phyloP scores from a whole-genome alignment of 1,140 invertebrate species.

The Arion vulgaris region DNA sequence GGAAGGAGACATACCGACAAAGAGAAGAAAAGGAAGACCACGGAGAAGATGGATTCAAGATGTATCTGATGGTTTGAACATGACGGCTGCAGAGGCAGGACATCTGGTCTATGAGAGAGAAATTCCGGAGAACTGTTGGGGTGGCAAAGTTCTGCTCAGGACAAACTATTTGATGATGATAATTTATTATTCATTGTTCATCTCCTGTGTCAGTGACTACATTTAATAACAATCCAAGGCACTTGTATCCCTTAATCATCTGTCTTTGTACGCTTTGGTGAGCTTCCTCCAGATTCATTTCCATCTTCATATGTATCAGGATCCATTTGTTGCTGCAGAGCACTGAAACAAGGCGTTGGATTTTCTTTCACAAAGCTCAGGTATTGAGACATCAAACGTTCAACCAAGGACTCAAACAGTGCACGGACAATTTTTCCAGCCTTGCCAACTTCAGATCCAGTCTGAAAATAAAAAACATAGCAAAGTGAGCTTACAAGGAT shows the following conservation, averaged over 20 bases:
- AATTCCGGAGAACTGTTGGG: too few species aligned
- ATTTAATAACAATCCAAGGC: too few species aligned
- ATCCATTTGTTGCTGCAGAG: slow-evolving; percentile 24
- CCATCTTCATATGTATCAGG: slow-evolving; percentile 2
- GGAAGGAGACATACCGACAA: too few species aligned
- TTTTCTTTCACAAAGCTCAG: slow-evolving; percentile 41
- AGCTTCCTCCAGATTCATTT: not conserved
- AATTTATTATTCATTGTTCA: too few species aligned
- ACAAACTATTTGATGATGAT: too few species aligned
- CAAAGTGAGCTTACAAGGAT: not conserved
- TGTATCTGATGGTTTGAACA: too few species aligned
- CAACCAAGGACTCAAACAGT: slow-evolving; percentile 86
- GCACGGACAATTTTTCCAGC: slow-evolving; percentile 88
- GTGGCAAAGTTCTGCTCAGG: too few species aligned
- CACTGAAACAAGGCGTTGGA: slow-evolving; percentile 38
- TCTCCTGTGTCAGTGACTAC: too few species aligned
- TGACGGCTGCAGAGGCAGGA: too few species aligned
- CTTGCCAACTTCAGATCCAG: slow-evolving; percentile 85
- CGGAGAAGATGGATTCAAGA: too few species aligned
- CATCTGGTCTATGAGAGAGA: too few species aligned
- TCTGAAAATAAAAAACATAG: slow-evolving; percentile 73
- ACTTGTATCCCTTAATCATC: not conserved
- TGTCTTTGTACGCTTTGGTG: not conserved
- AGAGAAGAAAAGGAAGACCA: too few species aligned
- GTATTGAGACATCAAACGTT: slow-evolving; percentile 86